These are phyloP conservation scores for Falcaria lacertinaria DNA, from an alignment of 2,888 invertebrate species.

Conservation along the genomic window DNA sequence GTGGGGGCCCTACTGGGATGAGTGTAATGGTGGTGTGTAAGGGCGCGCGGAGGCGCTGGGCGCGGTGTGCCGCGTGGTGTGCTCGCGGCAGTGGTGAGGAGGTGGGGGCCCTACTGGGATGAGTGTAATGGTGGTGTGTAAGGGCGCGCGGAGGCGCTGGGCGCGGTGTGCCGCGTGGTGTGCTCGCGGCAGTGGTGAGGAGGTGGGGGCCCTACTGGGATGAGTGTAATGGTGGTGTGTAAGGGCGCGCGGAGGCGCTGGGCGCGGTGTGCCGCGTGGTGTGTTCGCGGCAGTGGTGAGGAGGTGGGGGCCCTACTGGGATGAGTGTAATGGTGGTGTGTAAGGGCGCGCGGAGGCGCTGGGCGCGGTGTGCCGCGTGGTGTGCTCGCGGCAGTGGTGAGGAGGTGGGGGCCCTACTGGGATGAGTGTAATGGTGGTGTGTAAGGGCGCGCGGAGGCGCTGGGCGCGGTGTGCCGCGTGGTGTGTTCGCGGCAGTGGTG, in stretches of 20 bases:
- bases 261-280: constrained; percentile 97
- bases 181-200: constrained; percentile 96
- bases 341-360: constrained; percentile 84
- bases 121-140: neutral
- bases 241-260: constrained; percentile 90
- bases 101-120: constrained; percentile 93
- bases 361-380: constrained; percentile 96
- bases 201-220: constrained; percentile 95
- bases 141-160: constrained; percentile 92
- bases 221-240: neutral
- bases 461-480: constrained; percentile 96
- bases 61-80: constrained; percentile 96
- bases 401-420: constrained; percentile 93
- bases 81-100: constrained; percentile 97
- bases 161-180: constrained; percentile 96
- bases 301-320: constrained; percentile 95
- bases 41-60: constrained; percentile 97
- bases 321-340: too few relatives aligned
- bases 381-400: constrained; percentile 98
- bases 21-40: constrained; percentile 37
- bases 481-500: constrained; percentile 97
- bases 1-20: constrained; percentile 83
- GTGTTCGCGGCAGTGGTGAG: constrained; percentile 97
- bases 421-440: constrained; percentile 79
- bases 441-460: constrained; percentile 92